Base-by-base conservation (phyloP, 35 echinoderm and acorn worm genomes). In the Holothuria glaberrima region DNA sequence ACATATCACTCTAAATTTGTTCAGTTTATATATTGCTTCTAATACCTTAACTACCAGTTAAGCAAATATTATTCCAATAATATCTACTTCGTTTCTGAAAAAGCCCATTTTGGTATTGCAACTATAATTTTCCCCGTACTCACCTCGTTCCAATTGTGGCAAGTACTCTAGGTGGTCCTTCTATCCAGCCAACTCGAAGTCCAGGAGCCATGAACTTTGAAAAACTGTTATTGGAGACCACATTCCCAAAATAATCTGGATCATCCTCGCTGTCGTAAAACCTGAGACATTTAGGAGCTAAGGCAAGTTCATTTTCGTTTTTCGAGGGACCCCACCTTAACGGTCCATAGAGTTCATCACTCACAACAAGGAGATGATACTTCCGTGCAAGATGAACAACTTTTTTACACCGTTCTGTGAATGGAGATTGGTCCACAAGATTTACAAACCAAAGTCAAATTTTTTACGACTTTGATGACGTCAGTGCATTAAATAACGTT, bases 181-280 rank as follows among this genome's bases (percentile, higher is more conserved):
- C 88, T 27, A 89, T 29, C 88, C 88, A 89, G 56, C 88, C 88
- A 4, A 75, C 17, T 31, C 88, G 68, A 33, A 89, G 48, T 19
- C 88, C 88, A n/a, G 88, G 88, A 13, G 28, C 72, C 21, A 89
- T 46, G 24, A 89, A 27, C 70, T 89, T 89, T 1, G 88, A 89
- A 64, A 89, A 89, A 12, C 27, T 59, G 17, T 71, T 25, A 61
- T 89, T 89, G 5, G 88, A 89, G 2, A 89, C 46, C 35, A 89
- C 88, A 62, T 89, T 89, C 26, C 88, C 88, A 12, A 56, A 33
- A 38, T 77, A 89, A 22, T 89, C 88, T 21, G 48, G 48, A 50
- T 89, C 88, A 21, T 26, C 25, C 56, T 77, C 48, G 21, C 27
- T 44, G 32, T 89, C 88, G 30, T 78, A 89, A 31, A 38, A 20